These are phyloP conservation scores for Helogale parvula DNA, from an alignment of 2,113 vertebrate genomes.

Conservation along the genomic window DNA sequence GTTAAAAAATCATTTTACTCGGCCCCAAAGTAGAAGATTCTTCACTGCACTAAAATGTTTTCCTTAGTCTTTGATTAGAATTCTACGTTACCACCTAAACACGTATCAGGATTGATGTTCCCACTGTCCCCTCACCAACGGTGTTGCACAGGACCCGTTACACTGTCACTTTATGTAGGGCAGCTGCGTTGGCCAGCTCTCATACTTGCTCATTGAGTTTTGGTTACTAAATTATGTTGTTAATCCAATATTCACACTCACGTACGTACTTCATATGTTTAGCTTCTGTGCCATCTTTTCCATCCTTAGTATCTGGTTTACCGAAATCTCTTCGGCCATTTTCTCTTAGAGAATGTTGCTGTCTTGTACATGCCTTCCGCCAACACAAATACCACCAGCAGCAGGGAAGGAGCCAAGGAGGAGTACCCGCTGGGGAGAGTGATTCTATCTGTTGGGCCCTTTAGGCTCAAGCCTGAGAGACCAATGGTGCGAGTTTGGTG, in stretches of 20 bases:
- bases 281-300: background rate
- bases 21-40: background rate
- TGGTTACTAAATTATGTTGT: background rate
- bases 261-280: background rate
- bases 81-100: background rate
- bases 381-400: fast-evolving
- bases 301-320: background rate
- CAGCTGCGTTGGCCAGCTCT: background rate
- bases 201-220: background rate
- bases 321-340: background rate
- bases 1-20: background rate
- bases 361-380: fast-evolving
- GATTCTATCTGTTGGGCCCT: background rate
- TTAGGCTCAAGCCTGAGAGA: background rate
- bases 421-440: fast-evolving
- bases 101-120: background rate
- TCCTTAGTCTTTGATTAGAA: background rate
- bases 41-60: background rate
- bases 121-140: fast-evolving
- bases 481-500: fast-evolving
- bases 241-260: background rate
- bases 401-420: background rate
- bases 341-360: background rate
- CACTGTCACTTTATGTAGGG: background rate
- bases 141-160: fast-evolving